phyloP scores from a whole-genome alignment of 1,140 invertebrate species.

The Berghia stephanieae region DNA sequence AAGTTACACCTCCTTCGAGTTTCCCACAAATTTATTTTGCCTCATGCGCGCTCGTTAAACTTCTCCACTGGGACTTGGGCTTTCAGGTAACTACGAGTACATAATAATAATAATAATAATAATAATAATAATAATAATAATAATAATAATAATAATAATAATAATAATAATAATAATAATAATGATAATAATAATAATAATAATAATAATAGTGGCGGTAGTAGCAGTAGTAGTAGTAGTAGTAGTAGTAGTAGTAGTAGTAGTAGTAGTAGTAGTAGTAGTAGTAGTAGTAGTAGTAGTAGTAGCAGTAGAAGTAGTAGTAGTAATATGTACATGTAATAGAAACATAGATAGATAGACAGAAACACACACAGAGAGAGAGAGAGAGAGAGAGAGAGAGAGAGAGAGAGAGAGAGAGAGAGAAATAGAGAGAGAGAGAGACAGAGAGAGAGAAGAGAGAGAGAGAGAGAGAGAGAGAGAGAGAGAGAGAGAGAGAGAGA shows the following conservation, averaged over 20 bases:
- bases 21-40: not conserved
- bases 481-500: not conserved
- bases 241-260: not conserved
- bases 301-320: conserved; percentile 13
- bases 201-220: not conserved
- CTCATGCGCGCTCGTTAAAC: not conserved
- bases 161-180: not conserved
- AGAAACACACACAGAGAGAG: not conserved
- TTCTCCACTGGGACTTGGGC: not conserved
- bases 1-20: not conserved
- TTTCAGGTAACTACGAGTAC: not conserved
- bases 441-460: not conserved
- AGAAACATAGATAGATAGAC: not conserved
- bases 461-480: not conserved
- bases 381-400: not conserved
- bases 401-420: not conserved
- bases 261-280: conserved; percentile 4
- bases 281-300: conserved; percentile 12
- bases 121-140: not conserved
- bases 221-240: not conserved
- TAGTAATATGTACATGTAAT: not conserved
- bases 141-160: not conserved
- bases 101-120: not conserved
- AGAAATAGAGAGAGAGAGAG: not conserved
- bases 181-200: not conserved